Percentiles rank a stretch among this genome's conserved stretches.
Conservation (phyloP, 2,797 vertebrate genomes). For the Gallirallus australis region DNA sequence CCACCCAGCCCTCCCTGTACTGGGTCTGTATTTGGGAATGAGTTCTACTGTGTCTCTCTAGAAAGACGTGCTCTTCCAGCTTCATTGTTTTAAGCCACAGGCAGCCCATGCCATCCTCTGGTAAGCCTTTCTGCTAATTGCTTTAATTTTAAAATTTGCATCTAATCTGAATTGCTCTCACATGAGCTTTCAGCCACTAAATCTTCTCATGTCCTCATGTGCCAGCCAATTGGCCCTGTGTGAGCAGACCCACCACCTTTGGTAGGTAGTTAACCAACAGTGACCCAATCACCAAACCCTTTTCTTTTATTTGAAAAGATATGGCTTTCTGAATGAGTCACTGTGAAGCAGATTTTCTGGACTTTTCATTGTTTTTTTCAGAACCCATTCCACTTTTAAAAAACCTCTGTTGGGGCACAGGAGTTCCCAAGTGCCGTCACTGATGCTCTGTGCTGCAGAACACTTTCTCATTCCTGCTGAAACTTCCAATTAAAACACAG, state of each 20-base stretch:
- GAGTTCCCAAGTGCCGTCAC: neutral
- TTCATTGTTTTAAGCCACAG: neutral
- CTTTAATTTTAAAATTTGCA: neutral
- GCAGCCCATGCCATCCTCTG: neutral
- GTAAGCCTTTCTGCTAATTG: neutral
- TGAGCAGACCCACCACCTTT: neutral
- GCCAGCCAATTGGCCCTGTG: neutral
- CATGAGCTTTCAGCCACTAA: neutral
- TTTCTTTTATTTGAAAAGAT: neutral
- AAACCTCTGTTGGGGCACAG: neutral
- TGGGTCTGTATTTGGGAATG: rapidly evolving
- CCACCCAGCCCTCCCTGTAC: neutral
- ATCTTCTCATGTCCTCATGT: rapidly evolving
- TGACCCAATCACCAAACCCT: neutral
- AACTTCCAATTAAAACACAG: neutral
- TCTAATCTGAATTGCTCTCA: neutral
- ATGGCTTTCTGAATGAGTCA: neutral
- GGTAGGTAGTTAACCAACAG: rapidly evolving
- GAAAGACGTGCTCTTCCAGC: neutral
- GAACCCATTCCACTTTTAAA: neutral
- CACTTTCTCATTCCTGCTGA: neutral
- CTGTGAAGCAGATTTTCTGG: neutral
- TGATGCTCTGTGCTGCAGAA: neutral
- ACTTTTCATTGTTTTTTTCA: neutral
- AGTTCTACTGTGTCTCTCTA: neutral